Evolutionary conservation across 2,797 vertebrate genomes (phyloP).

Genomic region (Phataginus tetradactyla): DNA sequence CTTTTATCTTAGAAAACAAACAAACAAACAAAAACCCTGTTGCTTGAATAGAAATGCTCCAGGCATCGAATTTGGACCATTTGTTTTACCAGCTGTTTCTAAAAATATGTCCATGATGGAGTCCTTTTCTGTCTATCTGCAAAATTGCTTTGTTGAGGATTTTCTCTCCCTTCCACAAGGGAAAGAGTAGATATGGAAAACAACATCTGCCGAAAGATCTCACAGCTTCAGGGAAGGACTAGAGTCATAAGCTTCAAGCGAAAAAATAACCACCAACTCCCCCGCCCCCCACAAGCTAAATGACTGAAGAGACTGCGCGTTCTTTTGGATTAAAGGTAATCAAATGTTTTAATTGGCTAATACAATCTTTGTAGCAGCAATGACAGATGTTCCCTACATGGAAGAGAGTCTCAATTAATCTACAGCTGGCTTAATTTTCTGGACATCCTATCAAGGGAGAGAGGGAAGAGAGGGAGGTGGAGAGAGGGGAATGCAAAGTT

Average conservation of each 20-base stretch:
- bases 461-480: constrained; percentile 39
- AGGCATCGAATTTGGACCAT: constrained; percentile 80
- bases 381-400: constrained; percentile 80
- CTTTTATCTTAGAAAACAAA: constrained; percentile 81
- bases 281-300: constrained; percentile 51
- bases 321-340: constrained; percentile 78
- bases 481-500: constrained; percentile 30
- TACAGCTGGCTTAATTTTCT: constrained; percentile 75
- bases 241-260: constrained; percentile 33
- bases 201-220: constrained; percentile 79
- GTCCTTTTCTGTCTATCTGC: constrained; percentile 57
- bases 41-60: constrained; percentile 80
- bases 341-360: constrained; percentile 79
- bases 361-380: constrained; percentile 22
- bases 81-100: constrained; percentile 86
- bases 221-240: constrained; percentile 73
- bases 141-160: constrained; percentile 68
- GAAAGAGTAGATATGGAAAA: constrained; percentile 77
- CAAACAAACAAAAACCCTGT: constrained; percentile 1
- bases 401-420: constrained; percentile 74
- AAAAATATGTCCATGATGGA: constrained; percentile 77
- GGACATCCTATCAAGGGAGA: constrained; percentile 69
- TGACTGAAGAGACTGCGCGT: constrained; percentile 60
- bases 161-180: constrained; percentile 54
- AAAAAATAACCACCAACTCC: background rate